These are phyloP conservation scores for Vicugna pacos DNA, from an alignment of 2,113 vertebrate species.

Conservation along the genomic window DNA sequence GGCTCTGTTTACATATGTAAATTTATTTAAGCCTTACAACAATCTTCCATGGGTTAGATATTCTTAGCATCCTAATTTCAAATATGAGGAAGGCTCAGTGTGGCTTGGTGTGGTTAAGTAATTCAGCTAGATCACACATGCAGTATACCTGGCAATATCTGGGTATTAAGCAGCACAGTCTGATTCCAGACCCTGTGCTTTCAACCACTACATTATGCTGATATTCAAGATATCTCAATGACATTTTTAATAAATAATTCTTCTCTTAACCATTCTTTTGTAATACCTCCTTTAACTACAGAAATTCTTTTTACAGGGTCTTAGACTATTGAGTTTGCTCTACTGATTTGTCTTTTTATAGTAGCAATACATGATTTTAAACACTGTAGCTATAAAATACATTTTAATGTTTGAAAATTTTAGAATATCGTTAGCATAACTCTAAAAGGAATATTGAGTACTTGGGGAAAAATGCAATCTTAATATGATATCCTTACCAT, in stretches of 20 bases:
- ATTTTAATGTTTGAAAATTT: conserved; percentile 51
- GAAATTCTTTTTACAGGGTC: conserved; percentile 17
- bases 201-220: not conserved
- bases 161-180: not conserved
- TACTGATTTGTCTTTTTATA: conserved; percentile 35
- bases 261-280: not conserved
- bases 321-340: not conserved
- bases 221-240: not conserved
- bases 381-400: conserved; percentile 22
- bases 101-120: not conserved
- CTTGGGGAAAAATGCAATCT: conserved; percentile 31
- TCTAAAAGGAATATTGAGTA: conserved; percentile 10
- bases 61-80: not conserved
- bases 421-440: not conserved
- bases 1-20: not conserved
- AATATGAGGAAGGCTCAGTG: not conserved
- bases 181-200: not conserved
- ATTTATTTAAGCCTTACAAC: conserved; percentile 1
- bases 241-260: conserved; percentile 9
- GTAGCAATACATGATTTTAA: conserved; percentile 4
- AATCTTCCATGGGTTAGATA: not conserved
- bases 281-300: not conserved
- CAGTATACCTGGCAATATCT: not conserved
- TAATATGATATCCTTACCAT: conserved; percentile 88
- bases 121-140: not conserved